phyloP scores from a whole-genome alignment of 2,113 vertebrate species.

The Siphamia tubifer region DNA sequence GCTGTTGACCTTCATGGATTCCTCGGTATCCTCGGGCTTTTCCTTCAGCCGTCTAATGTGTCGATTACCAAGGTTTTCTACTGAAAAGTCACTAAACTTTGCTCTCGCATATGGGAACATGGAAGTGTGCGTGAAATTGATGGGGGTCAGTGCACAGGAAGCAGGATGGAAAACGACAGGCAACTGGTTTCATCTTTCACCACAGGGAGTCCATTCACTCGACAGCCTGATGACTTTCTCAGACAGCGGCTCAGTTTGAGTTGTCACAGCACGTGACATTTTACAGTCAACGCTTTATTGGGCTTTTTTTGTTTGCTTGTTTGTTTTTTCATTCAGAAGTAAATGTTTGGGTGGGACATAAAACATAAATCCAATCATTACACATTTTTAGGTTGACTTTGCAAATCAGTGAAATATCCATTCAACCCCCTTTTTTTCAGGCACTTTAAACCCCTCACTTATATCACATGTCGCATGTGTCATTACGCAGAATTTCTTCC shows the following conservation, averaged over 20 bases:
- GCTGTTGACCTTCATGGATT: too few species aligned
- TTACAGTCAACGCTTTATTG: neutral
- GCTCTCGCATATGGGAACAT: neutral
- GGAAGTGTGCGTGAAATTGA: neutral
- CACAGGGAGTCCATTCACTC: neutral
- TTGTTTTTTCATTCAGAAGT: too few species aligned
- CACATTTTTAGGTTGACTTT: too few species aligned
- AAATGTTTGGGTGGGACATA: too few species aligned
- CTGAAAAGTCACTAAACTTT: neutral
- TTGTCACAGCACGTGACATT: neutral
- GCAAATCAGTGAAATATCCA: too few species aligned
- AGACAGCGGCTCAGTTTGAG: neutral
- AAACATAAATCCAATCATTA: too few species aligned
- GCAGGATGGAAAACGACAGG: neutral
- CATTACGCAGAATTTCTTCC: too few species aligned
- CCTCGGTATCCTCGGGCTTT: neutral
- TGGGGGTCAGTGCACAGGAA: neutral
- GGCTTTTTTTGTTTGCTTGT: neutral
- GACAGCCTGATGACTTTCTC: constrained; percentile 18
- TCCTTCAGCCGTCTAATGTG: neutral
- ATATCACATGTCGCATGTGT: too few species aligned
- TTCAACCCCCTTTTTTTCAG: too few species aligned
- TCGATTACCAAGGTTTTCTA: neutral
- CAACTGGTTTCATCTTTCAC: constrained; percentile 1
- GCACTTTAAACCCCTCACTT: too few species aligned